Evolutionary conservation across 2,888 invertebrate genomes (phyloP), one percentile per base, ranked within the genome.

Genomic region (Leptothorax acervorum): DNA sequence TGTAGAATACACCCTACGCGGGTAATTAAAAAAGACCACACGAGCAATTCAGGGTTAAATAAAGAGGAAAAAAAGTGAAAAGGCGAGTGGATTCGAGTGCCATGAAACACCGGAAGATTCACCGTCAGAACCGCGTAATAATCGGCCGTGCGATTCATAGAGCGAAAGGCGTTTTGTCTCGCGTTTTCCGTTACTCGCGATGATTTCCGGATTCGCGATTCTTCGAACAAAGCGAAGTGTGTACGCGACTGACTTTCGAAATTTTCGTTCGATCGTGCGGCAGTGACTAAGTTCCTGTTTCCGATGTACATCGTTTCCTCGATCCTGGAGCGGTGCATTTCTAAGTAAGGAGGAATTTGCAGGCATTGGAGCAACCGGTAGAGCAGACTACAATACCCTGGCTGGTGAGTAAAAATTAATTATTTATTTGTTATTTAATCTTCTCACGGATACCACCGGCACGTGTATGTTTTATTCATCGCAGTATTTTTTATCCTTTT

Each of bases 401-500:
- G 31, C 31, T 68, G n/a, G 12, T 12, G 15, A 70, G 35, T n/a
- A 23, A 51, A 53, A 53, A 53, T 63, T 51, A 70, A 51, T 53
- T 51, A 51, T 70, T 62, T 62, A 35, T 35, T 35, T 62, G 35
- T 62, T 62, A 31, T 31, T 60, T 60, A 60, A 60, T 12, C 5
- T 18, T 9, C 9, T 18, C 18, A 18, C 15, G 1, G 28, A 57
- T n/a, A 57, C 3, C 28, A 57, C 3, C 28, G 57, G 12, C 31
- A 15, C 35, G 62, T 18, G 6, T 18, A 62, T 5, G 35, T 62
- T 35, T 35, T 63, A 39, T n/a, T 63, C 9, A n/a, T 1, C 11
- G 18, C 8, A 11, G 39, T 39, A 63, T 63, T 39, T 35, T 57
- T 39, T n/a, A 39, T n/a, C 11, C n/a, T 39, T 5, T 23, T 23